phyloP scores from a whole-genome alignment of 2,797 vertebrate species.

The Picus viridis region DNA sequence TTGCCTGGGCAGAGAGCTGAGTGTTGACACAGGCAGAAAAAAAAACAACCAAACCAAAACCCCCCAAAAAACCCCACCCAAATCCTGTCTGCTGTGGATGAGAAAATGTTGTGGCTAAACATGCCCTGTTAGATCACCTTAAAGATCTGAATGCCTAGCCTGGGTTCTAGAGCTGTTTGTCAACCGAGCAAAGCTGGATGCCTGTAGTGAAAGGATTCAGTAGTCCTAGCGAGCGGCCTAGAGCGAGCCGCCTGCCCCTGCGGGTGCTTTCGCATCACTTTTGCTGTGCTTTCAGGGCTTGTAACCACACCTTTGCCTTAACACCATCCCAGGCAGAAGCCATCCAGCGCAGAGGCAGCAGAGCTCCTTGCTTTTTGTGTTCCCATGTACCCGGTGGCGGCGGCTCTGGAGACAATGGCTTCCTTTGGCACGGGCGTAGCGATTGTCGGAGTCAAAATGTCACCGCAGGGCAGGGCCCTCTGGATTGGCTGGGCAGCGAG shows the following conservation, averaged over 20 bases:
- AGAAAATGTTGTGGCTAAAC: slow-evolving; percentile 47
- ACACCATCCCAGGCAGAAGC: neutral
- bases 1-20: slow-evolving; percentile 67
- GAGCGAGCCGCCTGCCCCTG: neutral
- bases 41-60: neutral
- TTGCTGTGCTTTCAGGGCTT: slow-evolving; percentile 46
- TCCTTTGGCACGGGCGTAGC: slow-evolving; percentile 44
- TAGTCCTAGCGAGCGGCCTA: slow-evolving; percentile 39
- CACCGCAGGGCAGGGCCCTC: neutral
- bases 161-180: slow-evolving; percentile 62
- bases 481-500: neutral
- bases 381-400: slow-evolving; percentile 38
- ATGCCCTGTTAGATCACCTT: slow-evolving; percentile 50
- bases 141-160: neutral
- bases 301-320: slow-evolving; percentile 36
- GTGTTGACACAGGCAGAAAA: slow-evolving; percentile 57
- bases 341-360: slow-evolving; percentile 17
- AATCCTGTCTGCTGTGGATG: slow-evolving; percentile 37
- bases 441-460: slow-evolving; percentile 8
- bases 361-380: slow-evolving; percentile 30
- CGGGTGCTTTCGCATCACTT: slow-evolving; percentile 13
- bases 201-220: slow-evolving; percentile 57
- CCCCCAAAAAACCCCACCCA: too few relatives aligned
- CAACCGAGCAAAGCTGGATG: slow-evolving; percentile 68
- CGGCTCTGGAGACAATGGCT: slow-evolving; percentile 55